A percentile compares a stretch with the other conserved stretches of the same genome.
Conservation (phyloP, 2,797 vertebrate species). For the Momotus momota region DNA sequence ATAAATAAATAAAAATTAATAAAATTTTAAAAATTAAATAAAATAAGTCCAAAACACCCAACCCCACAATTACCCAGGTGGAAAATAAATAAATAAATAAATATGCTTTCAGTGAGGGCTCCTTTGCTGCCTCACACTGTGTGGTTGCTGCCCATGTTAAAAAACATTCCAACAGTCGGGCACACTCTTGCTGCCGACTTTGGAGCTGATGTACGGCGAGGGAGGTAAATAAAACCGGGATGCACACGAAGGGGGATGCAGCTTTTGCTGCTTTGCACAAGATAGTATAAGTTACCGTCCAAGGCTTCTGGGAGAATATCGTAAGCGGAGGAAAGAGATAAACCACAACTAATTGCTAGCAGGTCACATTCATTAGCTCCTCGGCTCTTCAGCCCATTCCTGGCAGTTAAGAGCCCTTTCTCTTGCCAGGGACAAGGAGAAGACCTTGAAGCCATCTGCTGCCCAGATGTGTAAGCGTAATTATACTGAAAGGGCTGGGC, state of each 20-base stretch:
- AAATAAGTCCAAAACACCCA: background rate
- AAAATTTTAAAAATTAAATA: too few species aligned
- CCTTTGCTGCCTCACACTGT: background rate
- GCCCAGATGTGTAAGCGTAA: slow-evolving; percentile 57
- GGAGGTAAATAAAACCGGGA: background rate
- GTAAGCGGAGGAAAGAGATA: background rate
- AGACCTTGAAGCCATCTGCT: slow-evolving; percentile 68
- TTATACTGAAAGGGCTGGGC: background rate
- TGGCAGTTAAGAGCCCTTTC: background rate
- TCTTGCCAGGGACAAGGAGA: background rate
- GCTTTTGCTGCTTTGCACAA: background rate
- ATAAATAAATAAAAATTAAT: too few species aligned
- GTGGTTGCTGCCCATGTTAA: background rate
- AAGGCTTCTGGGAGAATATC: background rate
- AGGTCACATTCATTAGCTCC: background rate
- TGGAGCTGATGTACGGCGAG: background rate
- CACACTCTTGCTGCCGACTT: rapidly evolving
- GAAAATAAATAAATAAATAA: background rate
- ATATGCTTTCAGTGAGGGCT: rapidly evolving
- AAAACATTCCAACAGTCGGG: background rate
- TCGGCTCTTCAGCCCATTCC: background rate
- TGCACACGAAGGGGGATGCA: background rate
- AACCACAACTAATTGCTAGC: background rate
- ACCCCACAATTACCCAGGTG: rapidly evolving
- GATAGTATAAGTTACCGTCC: background rate